These are phyloP conservation scores for Phyllostomus hastatus DNA, from an alignment of 2,113 vertebrate species.

Conservation along the genomic window DNA sequence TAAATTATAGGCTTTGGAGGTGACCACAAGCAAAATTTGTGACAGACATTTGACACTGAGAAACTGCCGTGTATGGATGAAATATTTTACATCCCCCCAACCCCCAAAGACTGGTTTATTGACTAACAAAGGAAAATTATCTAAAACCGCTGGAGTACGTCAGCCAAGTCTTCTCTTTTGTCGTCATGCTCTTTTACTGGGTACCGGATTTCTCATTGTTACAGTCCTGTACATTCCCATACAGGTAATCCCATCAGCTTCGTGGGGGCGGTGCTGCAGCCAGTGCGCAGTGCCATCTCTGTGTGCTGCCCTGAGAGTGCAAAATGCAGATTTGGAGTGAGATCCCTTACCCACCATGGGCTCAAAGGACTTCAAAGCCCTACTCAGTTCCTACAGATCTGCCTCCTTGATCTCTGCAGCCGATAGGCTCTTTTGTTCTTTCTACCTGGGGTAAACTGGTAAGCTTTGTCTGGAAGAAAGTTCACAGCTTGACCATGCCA, in stretches of 20 bases:
- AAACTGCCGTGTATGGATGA: constrained; percentile 54
- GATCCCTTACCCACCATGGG: not conserved
- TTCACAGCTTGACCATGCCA: not conserved
- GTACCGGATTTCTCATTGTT: not conserved
- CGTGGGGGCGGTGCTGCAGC: rapidly evolving
- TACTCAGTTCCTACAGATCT: not conserved
- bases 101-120: constrained; percentile 48
- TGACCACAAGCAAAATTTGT: constrained; percentile 73
- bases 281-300: rapidly evolving
- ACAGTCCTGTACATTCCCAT: not conserved
- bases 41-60: constrained; percentile 76
- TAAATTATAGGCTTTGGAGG: constrained; percentile 70
- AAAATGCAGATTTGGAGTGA: not conserved
- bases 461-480: not conserved
- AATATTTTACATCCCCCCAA: constrained; percentile 24
- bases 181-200: not conserved
- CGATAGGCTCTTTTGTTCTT: not conserved
- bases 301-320: not conserved
- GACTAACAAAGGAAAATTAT: constrained; percentile 67
- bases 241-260: not conserved
- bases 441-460: not conserved
- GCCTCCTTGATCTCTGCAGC: not conserved
- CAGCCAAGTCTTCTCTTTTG: constrained; percentile 37
- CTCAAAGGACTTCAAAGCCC: not conserved
- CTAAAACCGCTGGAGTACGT: constrained; percentile 17